A percentile compares a stretch with the other conserved stretches of the same genome.
Evolutionary conservation across 2,888 invertebrate genomes (phyloP).

Genomic region (Boloria selene): DNA sequence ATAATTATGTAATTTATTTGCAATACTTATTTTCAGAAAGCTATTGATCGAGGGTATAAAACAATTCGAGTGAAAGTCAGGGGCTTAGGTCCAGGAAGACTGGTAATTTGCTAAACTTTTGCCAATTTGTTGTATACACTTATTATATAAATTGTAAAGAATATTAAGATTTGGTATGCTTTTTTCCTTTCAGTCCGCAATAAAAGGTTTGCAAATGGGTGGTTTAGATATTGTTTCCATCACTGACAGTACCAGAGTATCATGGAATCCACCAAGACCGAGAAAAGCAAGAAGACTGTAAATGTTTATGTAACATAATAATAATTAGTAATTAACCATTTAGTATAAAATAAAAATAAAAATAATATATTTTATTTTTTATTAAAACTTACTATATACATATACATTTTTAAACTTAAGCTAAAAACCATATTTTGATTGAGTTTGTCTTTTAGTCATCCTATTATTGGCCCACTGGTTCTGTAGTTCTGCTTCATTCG

Average conservation of each 20-base stretch:
- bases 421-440: slow-evolving; percentile 97
- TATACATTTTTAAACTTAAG: slow-evolving; percentile 11
- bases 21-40: slow-evolving; percentile 83
- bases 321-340: slow-evolving; percentile 25
- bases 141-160: neutral
- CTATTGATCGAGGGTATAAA: slow-evolving; percentile 87
- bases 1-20: no score
- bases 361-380: slow-evolving; percentile 19
- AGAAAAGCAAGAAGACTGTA: slow-evolving; percentile 92
- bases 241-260: slow-evolving; percentile 94
- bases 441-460: slow-evolving; percentile 92
- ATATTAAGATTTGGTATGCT: slow-evolving; percentile 13
- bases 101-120: slow-evolving; percentile 83
- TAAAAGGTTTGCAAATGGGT: slow-evolving; percentile 96
- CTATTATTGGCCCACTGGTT: slow-evolving; percentile 96
- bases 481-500: slow-evolving; percentile 95
- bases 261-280: slow-evolving; percentile 91
- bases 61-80: slow-evolving; percentile 89
- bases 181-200: slow-evolving; percentile 87
- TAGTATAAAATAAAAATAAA: slow-evolving; percentile 23
- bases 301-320: slow-evolving; percentile 21
- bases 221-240: slow-evolving; percentile 95
- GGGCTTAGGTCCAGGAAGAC: slow-evolving; percentile 94
- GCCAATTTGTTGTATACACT: slow-evolving; percentile 1
- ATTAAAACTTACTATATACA: slow-evolving; percentile 17